Conservation (phyloP, 2,113 vertebrate species). For the Plecotus auritus region DNA sequence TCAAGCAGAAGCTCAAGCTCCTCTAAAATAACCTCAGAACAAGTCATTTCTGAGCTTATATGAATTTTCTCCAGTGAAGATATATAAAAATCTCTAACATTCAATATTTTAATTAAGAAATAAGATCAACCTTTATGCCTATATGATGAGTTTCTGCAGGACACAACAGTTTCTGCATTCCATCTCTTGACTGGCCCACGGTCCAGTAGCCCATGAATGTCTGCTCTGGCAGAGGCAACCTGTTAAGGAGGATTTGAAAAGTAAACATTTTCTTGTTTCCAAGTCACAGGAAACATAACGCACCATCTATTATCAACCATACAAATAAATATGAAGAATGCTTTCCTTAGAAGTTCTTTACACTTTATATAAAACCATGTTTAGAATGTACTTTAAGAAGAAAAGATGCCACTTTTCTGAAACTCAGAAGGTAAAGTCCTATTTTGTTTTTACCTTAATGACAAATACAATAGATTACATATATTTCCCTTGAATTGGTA, state of each 20-base stretch:
- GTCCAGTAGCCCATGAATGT: conserved; percentile 94
- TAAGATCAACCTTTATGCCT: conserved; percentile 87
- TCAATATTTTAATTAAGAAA: background rate
- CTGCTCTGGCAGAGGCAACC: conserved; percentile 90
- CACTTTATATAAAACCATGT: background rate
- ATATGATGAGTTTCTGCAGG: conserved; percentile 88
- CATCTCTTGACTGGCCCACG: conserved; percentile 78
- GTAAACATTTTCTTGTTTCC: conserved; percentile 7
- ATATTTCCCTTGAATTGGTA: background rate
- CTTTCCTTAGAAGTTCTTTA: conserved; percentile 8
- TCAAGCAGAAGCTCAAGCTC: background rate
- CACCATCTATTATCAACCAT: background rate
- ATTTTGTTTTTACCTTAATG: background rate
- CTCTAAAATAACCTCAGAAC: background rate
- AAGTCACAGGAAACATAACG: background rate
- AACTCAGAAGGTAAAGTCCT: background rate
- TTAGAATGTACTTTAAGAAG: background rate
- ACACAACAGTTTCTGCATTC: conserved; percentile 87
- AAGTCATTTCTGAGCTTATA: background rate
- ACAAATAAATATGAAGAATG: background rate
- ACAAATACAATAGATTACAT: background rate
- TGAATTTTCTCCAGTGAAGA: background rate
- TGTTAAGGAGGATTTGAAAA: conserved; percentile 77
- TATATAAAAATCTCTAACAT: background rate
- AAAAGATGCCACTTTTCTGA: background rate